Evolutionary conservation across 2,888 invertebrate species (phyloP), one percentile per base, ranked within the genome.

Genomic region (Cosmorhoe ocellata): DNA sequence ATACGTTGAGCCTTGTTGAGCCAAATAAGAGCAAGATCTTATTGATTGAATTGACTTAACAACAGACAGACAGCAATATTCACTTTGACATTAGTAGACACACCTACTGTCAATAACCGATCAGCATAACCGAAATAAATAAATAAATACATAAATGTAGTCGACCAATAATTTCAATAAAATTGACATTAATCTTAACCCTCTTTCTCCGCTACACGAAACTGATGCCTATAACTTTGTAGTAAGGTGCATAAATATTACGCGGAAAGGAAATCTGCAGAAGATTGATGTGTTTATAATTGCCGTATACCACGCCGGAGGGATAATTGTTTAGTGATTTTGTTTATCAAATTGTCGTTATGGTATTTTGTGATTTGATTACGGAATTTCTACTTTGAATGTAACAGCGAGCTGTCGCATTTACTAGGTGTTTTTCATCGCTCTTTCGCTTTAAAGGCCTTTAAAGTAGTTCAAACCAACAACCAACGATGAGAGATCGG

Each of bases 201-300:
- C 56, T 32, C 38, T n/a, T 34, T 31, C 49, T 33, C 43, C 48
- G 38, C 50, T 26, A 18, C n/a, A 24, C 13, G 7, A 53, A 45
- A 48, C 27, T 51, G 44, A 53, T 42, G 31, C 18, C 4, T 43
- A 34, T 26, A 0, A 0, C 12, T 8, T 33, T 33, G 38, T 1
- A 33, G 28, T 44, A 48, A 49, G 40, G 22, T 43, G 32, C 37
- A 42, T 22, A 18, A 12, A 12, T 10, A 34, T 40, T 33, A 34
- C 9, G n/a, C 14, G 27, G 30, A 10, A 5, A 33, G 12, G 24
- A 32, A 43, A 28, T 33, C 39, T 36, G 51, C 50, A 10, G 30
- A 54, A 50, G 59, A 59, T 40, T 39, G 53, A 61, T 59, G 45
- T 48, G 44, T 61, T 50, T 56, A 52, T 61, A 61, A 61, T 61